phyloP scores from a whole-genome alignment of 2,888 invertebrate genomes.

The Chrysina gloriosa region DNA sequence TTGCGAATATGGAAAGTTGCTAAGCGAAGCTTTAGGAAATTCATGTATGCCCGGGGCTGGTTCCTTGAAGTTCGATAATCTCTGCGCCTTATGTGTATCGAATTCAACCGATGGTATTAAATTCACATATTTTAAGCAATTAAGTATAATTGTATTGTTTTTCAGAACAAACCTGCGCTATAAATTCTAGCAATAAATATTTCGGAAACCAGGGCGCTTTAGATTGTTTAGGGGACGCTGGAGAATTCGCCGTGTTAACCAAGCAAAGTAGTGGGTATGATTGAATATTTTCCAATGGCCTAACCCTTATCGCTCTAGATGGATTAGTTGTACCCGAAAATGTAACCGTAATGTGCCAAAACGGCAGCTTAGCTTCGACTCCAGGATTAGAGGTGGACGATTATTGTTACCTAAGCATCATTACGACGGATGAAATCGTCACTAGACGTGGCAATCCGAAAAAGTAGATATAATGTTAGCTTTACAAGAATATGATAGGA shows the following conservation, averaged over 20 bases:
- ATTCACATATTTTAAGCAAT: too few relatives aligned
- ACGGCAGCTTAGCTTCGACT: constrained; percentile 68
- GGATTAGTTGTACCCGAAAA: constrained; percentile 44
- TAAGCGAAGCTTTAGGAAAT: constrained; percentile 69
- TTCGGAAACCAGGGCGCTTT: constrained; percentile 73
- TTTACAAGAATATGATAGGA: constrained; percentile 56
- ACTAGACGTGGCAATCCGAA: constrained; percentile 61
- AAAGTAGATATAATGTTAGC: constrained; percentile 53
- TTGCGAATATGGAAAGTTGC: constrained; percentile 70
- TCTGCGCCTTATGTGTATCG: constrained; percentile 52
- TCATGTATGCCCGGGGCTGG: constrained; percentile 74
- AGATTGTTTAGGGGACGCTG: constrained; percentile 68
- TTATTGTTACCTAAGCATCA: constrained; percentile 69
- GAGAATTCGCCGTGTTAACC: constrained; percentile 71
- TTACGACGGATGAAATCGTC: constrained; percentile 74
- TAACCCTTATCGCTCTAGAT: constrained; percentile 19
- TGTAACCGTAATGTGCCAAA: constrained; percentile 71
- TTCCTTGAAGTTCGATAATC: constrained; percentile 52
- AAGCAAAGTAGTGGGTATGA: constrained; percentile 53
- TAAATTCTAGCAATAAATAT: constrained; percentile 67
- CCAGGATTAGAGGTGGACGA: constrained; percentile 69
- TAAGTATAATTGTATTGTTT: too few relatives aligned
- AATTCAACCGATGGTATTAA: constrained; percentile 1
- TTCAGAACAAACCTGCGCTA: constrained; percentile 64
- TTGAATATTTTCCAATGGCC: not conserved